Base-by-base conservation (phyloP, 2,797 vertebrate genomes). In the Gymnoscopelus braueri region DNA sequence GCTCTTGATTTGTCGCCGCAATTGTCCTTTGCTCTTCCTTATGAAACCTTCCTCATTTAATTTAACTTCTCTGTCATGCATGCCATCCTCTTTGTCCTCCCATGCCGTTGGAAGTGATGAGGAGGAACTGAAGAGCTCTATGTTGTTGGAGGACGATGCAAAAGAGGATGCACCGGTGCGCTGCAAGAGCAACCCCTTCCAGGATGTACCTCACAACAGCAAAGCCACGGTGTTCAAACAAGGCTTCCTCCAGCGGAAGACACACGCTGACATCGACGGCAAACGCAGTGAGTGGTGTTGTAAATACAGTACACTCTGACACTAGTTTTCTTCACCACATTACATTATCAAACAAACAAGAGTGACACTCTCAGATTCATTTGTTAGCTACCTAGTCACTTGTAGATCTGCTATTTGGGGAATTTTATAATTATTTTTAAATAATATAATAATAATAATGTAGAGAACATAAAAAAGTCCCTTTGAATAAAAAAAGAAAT, bases 251-350 rank as follows among this genome's bases (percentile, higher is more conserved):
- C 91, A 93, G 49, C 94, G 97, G 9, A 98, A 98, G 85, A 89
- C 96, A 4, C 96, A 96, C 0, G 96, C 96, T 0, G 95, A 97
- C 65, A 94, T 95, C 0, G 96, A 98, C 0, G 96, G 97, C 85
- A 97, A 97, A 75, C 96, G 96, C 83, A 97, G 97, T 98, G 88
- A 95, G 96, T 94, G 48, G 44, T 44, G 39, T 44, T 7, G 8
- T 3, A 39, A 10, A 39, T 15, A n/a, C 56, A 7, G 5, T 9
- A n/a, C 9, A 9, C 23, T 26, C 11, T 9, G 19, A 8, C 56
- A 24, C 6, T 12, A 26, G 10, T 5, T 15, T 35, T n/a, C 24
- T n/a, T 35, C 24, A 63, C n/a, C 12, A n/a, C 47, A 58, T 13
- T 8, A 49, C 15, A 24, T 14, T 3, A 54, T 15, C 12, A 23